A percentile compares a stretch with the other conserved stretches of the same genome.
These are phyloP conservation scores for Melieria omissa DNA, from an alignment of 2,888 invertebrate genomes.

Conservation along the genomic window DNA sequence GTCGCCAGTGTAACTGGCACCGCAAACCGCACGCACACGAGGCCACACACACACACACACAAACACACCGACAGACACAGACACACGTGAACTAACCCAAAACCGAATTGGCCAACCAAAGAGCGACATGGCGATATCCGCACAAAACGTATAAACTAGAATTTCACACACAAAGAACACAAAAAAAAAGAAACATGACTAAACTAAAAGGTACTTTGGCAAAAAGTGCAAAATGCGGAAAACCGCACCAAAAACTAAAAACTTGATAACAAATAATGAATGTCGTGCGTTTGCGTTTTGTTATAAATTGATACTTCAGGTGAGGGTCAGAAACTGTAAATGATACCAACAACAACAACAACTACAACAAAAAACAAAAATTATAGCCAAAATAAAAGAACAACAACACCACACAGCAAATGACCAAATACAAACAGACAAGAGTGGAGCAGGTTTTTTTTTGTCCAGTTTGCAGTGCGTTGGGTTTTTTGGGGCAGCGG, in stretches of 20 bases:
- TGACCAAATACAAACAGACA: not conserved
- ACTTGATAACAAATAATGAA: constrained; percentile 35
- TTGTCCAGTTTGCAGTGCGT: too few species aligned
- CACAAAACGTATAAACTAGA: not conserved
- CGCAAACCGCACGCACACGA: too few species aligned
- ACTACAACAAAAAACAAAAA: not conserved
- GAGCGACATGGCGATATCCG: not conserved
- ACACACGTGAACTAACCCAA: too few species aligned
- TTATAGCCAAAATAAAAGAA: not conserved
- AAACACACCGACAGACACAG: too few species aligned
- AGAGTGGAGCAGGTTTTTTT: too few species aligned
- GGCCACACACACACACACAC: too few species aligned
- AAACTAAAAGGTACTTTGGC: not conserved
- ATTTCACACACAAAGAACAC: not conserved
- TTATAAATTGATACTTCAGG: constrained; percentile 51
- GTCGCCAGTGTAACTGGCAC: too few species aligned
- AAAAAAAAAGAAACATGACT: not conserved
- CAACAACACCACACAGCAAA: constrained; percentile 10
- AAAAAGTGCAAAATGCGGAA: constrained; percentile 19
- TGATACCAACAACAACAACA: constrained; percentile 38
- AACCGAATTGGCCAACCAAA: too few species aligned
- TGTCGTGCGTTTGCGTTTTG: constrained; percentile 37
- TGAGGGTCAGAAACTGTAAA: constrained; percentile 46
- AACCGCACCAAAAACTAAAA: constrained; percentile 24
- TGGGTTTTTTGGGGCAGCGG: too few species aligned